Conservation (phyloP, 2,888 invertebrate species). For the Epinotia bilunana region DNA sequence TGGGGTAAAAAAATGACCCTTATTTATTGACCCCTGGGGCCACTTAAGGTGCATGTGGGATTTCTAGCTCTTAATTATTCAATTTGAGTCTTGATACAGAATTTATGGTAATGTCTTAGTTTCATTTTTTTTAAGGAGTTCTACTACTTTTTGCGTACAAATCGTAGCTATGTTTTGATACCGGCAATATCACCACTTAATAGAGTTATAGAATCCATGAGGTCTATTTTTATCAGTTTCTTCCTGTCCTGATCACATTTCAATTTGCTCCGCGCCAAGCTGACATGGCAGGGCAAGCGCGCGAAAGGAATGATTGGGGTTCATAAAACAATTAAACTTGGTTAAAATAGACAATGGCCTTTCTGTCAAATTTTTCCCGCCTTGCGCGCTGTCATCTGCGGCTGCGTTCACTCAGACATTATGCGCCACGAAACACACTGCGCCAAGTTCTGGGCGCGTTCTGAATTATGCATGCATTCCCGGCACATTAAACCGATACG, state of each 20-base stretch:
- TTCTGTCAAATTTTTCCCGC: constrained; percentile 19
- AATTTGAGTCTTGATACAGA: constrained; percentile 7
- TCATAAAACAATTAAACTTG: background rate
- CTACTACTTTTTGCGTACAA: background rate
- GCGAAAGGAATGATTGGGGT: too few species aligned
- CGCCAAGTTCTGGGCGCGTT: constrained; percentile 54
- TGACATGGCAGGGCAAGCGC: too few species aligned
- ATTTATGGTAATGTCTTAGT: background rate
- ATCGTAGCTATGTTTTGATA: background rate
- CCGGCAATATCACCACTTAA: background rate
- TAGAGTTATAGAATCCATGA: too few species aligned
- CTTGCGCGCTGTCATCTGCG: constrained; percentile 49
- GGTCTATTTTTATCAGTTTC: too few species aligned
- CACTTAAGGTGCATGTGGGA: constrained; percentile 35
- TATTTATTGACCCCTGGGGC: constrained; percentile 64
- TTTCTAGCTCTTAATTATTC: constrained; percentile 35
- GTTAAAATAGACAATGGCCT: constrained; percentile 16
- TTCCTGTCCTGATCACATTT: too few species aligned
- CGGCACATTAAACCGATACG: constrained; percentile 69
- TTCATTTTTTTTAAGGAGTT: background rate
- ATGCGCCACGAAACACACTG: constrained; percentile 57
- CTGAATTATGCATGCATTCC: constrained; percentile 69
- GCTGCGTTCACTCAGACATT: constrained; percentile 53
- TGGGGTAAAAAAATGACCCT: constrained; percentile 58
- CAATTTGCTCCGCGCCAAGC: too few species aligned